A percentile compares a stretch with the other conserved stretches of the same genome.
Conservation (phyloP, 1,140 invertebrate species). For the Mesaphorura yosii region DNA sequence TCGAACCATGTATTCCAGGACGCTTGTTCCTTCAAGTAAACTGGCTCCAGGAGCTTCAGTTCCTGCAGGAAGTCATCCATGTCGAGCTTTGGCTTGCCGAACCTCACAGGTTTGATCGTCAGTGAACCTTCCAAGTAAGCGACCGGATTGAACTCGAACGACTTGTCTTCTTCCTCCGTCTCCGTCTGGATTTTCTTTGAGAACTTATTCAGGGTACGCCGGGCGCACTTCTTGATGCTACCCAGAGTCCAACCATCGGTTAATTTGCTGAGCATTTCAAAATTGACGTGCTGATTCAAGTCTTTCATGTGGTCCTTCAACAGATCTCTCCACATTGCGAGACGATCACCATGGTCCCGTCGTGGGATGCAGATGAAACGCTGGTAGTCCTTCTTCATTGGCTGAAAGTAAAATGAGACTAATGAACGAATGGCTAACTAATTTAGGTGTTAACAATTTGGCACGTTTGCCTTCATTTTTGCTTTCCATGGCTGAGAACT, state of each 20-base stretch:
- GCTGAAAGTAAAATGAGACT: slow-evolving; percentile 29
- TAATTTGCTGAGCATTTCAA: slow-evolving; percentile 60
- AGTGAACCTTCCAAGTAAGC: background rate
- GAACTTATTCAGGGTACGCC: slow-evolving; percentile 40
- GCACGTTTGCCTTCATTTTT: slow-evolving; percentile 66
- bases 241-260: slow-evolving; percentile 84
- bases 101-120: slow-evolving; percentile 3
- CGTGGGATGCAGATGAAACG: slow-evolving; percentile 75
- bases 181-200: slow-evolving; percentile 38
- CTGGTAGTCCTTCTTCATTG: slow-evolving; percentile 69
- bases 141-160: slow-evolving; percentile 3
- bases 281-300: slow-evolving; percentile 50
- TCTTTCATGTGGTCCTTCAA: slow-evolving; percentile 50
- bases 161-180: slow-evolving; percentile 1
- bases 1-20: slow-evolving; percentile 24
- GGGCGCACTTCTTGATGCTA: slow-evolving; percentile 44
- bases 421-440: no score
- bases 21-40: slow-evolving; percentile 28
- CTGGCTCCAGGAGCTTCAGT: slow-evolving; percentile 16
- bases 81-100: slow-evolving; percentile 11
- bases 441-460: no score
- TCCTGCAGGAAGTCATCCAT: slow-evolving; percentile 25
- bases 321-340: slow-evolving; percentile 59
- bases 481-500: slow-evolving; percentile 67
- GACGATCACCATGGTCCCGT: slow-evolving; percentile 74